Percentiles rank a stretch among this genome's conserved stretches.
Conservation (phyloP, 2,888 invertebrate species). For the Willowsia nigromaculata region DNA sequence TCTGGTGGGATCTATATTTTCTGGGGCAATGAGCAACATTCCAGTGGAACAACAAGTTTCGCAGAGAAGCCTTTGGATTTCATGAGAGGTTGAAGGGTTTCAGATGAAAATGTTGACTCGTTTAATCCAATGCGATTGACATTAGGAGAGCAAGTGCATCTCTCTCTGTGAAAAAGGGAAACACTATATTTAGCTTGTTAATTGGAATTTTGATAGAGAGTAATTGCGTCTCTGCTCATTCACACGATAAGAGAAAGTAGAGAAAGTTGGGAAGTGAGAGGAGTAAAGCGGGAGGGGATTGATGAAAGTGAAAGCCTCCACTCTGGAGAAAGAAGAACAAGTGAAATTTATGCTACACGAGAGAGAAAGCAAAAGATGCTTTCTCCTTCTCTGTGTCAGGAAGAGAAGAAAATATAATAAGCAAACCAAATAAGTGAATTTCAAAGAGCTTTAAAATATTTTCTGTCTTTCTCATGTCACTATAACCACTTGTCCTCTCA, state of each 20-base stretch:
- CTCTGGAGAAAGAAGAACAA: too few species aligned
- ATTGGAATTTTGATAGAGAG: constrained; percentile 11
- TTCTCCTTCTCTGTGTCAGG: too few species aligned
- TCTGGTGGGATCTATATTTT: neutral
- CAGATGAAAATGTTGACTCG: neutral
- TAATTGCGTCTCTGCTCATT: neutral
- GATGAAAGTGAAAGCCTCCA: neutral
- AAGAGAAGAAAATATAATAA: neutral
- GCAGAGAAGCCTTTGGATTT: neutral
- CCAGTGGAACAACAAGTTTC: neutral
- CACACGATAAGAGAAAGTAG: neutral
- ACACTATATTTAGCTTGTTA: neutral
- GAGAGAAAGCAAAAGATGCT: neutral
- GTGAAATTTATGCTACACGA: too few species aligned
- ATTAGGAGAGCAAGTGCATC: neutral
- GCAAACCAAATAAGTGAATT: neutral
- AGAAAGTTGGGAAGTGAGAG: neutral
- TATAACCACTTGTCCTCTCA: neutral
- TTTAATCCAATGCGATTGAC: neutral
- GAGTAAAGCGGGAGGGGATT: neutral
- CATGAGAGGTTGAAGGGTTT: neutral
- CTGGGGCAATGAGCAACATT: neutral
- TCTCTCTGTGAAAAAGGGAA: neutral
- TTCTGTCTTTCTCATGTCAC: neutral
- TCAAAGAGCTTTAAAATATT: neutral